These are phyloP conservation scores for Caenorhabditis imperialis DNA, from an alignment of 2,888 invertebrate species.

Conservation along the genomic window DNA sequence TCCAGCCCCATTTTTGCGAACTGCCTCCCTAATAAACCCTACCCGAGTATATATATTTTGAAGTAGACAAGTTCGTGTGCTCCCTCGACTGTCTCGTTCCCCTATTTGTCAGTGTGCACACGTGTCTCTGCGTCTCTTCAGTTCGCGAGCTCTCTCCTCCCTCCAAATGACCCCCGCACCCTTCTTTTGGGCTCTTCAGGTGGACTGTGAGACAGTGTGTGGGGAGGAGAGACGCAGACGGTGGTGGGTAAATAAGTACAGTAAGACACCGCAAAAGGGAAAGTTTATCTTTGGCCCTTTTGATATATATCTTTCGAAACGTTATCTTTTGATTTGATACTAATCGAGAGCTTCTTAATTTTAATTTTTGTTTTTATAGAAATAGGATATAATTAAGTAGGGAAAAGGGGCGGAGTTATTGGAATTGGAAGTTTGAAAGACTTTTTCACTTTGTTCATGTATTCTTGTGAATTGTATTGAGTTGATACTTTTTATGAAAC, in stretches of 20 bases:
- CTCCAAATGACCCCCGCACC: conserved; percentile 42
- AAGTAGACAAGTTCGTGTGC: conserved; percentile 19
- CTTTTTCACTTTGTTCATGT: too few relatives aligned
- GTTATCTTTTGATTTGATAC: too few relatives aligned
- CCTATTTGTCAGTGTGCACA: conserved; percentile 32
- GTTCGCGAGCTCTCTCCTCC: neutral
- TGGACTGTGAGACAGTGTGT: conserved; percentile 7
- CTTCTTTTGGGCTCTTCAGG: conserved; percentile 14
- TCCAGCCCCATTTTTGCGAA: too few relatives aligned
- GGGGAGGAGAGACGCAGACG: neutral
- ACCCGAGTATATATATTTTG: conserved; percentile 1
- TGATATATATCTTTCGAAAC: neutral
- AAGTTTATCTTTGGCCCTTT: conserved; percentile 6
- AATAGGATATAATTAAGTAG: too few relatives aligned
- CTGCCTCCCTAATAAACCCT: too few relatives aligned
- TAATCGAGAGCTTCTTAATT: too few relatives aligned
- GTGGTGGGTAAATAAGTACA: neutral
- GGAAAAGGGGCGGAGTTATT: too few relatives aligned
- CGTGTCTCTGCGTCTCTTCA: conserved; percentile 26
- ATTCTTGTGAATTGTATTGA: too few relatives aligned
- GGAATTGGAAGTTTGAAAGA: too few relatives aligned
- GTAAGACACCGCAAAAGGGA: too few relatives aligned
- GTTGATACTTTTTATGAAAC: too few relatives aligned
- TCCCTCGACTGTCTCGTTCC: neutral
- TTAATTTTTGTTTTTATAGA: too few relatives aligned